Evolutionary conservation across 2,113 vertebrate genomes (phyloP).

Genomic region (Bubo scandiacus): DNA sequence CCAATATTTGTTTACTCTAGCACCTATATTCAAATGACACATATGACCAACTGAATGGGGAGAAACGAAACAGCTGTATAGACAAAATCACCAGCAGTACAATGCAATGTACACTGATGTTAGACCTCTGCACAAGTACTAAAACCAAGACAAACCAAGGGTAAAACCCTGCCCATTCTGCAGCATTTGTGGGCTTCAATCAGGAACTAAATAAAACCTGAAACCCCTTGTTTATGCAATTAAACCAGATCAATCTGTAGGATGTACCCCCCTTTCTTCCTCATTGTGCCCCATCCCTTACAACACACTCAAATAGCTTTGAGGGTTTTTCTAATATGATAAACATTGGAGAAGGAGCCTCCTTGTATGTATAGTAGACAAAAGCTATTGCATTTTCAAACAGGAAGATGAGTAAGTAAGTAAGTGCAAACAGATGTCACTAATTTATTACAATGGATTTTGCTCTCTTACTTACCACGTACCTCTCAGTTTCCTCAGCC

Average conservation of each 20-base stretch:
- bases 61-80: not conserved
- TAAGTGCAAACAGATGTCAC: constrained; percentile 9
- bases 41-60: not conserved
- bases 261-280: not conserved
- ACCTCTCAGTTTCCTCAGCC: not conserved
- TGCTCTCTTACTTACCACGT: not conserved
- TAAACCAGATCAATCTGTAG: not conserved
- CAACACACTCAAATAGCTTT: not conserved
- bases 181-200: not conserved
- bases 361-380: not conserved
- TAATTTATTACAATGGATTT: not conserved
- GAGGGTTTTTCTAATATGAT: not conserved
- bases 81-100: not conserved
- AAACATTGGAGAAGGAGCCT: not conserved
- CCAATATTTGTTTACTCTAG: not conserved
- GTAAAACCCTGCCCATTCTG: not conserved
- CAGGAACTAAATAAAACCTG: not conserved
- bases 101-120: rapidly evolving
- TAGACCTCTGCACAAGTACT: not conserved
- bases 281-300: not conserved
- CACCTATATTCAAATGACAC: not conserved
- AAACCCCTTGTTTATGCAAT: not conserved
- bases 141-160: not conserved
- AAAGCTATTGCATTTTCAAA: not conserved
- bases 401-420: not conserved